Conservation (phyloP, 2,888 invertebrate genomes). For the Eupeodes latifasciatus region DNA sequence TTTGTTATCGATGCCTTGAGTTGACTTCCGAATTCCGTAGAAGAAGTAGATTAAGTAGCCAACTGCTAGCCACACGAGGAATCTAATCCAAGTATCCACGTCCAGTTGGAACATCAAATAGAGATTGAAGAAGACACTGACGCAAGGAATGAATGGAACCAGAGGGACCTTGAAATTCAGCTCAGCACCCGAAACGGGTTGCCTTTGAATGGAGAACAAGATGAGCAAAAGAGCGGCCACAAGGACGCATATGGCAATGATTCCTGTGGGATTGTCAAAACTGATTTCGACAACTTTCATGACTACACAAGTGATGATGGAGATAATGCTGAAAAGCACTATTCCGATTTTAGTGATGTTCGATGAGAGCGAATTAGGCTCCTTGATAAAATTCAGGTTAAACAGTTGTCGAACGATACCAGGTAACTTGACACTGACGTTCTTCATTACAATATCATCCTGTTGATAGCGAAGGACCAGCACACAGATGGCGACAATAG, state of each 20-base stretch:
- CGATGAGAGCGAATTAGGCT: constrained; percentile 34
- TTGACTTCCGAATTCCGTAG: constrained; percentile 93
- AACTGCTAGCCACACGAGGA: constrained; percentile 91
- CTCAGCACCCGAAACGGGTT: constrained; percentile 87
- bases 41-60: constrained; percentile 86
- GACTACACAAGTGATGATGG: constrained; percentile 71
- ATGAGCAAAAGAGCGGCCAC: constrained; percentile 85
- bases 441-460: constrained; percentile 77
- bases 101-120: constrained; percentile 90
- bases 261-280: constrained; percentile 66
- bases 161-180: constrained; percentile 90
- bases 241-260: constrained; percentile 82
- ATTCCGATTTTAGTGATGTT: constrained; percentile 10
- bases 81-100: constrained; percentile 92
- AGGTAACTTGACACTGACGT: not conserved
- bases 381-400: constrained; percentile 42
- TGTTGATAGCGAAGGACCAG: constrained; percentile 87
- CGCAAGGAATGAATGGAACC: constrained; percentile 91
- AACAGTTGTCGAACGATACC: constrained; percentile 33
- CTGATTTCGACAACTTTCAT: constrained; percentile 79
- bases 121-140: constrained; percentile 92
- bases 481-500: constrained; percentile 90
- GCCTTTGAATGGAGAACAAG: constrained; percentile 86
- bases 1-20: constrained; percentile 84
- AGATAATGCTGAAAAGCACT: constrained; percentile 21